Evolutionary conservation across 2,113 vertebrate species (phyloP), one percentile per base, ranked within the genome.

Genomic region (Poeciliopsis retropinna): DNA sequence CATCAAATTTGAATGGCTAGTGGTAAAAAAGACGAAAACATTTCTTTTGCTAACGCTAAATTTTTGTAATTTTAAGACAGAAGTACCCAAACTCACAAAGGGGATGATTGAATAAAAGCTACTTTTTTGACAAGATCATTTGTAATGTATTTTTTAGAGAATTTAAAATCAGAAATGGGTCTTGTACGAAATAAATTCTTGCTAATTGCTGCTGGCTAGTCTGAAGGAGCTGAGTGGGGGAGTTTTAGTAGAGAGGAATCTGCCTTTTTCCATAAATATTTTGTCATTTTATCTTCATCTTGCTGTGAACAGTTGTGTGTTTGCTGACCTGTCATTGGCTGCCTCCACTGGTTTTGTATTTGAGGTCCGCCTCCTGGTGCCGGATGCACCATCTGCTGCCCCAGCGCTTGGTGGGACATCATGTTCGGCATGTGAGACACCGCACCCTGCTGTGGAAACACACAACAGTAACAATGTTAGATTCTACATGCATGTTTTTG

Each of bases 391-490:
- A 96, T 86, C 75, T 95, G 95, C 88, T 95, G 94, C 29, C 95
- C 95, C 68, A 96, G 81, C 4, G 94, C 91, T 89, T 96, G 96
- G 82, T 96, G 95, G n/a, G 95, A 87, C 79, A 96, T 91, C 94
- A 96, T 94, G 12, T 94, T 88, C 13, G 91, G 89, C 91, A 97
- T 95, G 86, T 97, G 96, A 47, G 96, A 93, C 30, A 96, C 95
- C 1, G 91, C 94, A 0, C 91, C 87, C 91, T 97, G 96, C 96
- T 97, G 82, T 47, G 28, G 62, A 25, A 29, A 77, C 29, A 67
- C 34, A 44, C 0, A 31, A 29, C 4, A 17, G 81, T 39, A 84
- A 69, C 64, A 0, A 68, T 15, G 7, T 25, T 15, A 69, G 12
- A n/a, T 10, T 32, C 1, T 3, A 14, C 41, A 44, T 17, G 41